Conservation (phyloP, 1,140 invertebrate species). For the Drosophila tani region DNA sequence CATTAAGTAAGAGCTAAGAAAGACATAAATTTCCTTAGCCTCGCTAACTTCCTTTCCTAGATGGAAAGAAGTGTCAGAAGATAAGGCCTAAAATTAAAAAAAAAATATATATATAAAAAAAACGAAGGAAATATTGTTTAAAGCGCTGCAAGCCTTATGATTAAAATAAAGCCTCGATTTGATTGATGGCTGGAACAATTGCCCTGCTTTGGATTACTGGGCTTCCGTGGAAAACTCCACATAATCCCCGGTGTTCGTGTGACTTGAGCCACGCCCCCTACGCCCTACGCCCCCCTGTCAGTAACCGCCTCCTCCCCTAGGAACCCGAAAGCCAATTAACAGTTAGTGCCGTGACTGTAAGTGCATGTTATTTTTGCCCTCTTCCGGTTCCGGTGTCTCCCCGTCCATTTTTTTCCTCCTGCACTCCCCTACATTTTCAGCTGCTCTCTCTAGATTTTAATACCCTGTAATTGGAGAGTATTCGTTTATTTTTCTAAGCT, state of each 20-base stretch:
- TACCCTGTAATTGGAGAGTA: neutral
- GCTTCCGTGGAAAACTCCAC: constrained; percentile 13
- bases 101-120: neutral
- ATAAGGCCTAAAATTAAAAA: neutral
- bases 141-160: constrained; percentile 2
- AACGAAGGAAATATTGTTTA: neutral
- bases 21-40: neutral
- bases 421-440: neutral
- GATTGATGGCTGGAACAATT: constrained; percentile 25
- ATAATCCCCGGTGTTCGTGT: constrained; percentile 17
- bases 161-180: constrained; percentile 25
- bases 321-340: constrained; percentile 61
- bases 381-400: constrained; percentile 30
- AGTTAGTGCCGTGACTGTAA: constrained; percentile 54
- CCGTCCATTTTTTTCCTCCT: neutral
- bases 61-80: neutral
- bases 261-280: constrained; percentile 9
- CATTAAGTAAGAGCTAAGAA: no score
- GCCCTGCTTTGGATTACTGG: constrained; percentile 17
- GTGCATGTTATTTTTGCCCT: constrained; percentile 38
- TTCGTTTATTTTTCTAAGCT: rapidly evolving
- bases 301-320: neutral
- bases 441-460: neutral
- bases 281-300: neutral
- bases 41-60: no score